These are phyloP conservation scores for Colletes latitarsis DNA, from an alignment of 1,140 invertebrate species.

Conservation along the genomic window DNA sequence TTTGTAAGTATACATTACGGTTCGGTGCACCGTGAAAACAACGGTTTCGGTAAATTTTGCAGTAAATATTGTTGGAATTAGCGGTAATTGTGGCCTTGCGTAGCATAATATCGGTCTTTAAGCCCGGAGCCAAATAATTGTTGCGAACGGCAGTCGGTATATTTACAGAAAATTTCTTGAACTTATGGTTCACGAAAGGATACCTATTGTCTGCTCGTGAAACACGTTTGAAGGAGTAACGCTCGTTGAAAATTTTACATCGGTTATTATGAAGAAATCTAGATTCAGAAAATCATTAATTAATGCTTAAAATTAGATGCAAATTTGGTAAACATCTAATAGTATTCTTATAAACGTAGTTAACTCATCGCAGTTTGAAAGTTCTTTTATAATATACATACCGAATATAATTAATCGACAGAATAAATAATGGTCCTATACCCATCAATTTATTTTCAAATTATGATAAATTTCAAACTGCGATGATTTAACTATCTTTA, in stretches of 20 bases:
- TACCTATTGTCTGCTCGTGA: slow-evolving; percentile 1
- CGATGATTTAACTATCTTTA: no score
- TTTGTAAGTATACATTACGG: slow-evolving; percentile 44
- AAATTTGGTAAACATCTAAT: no score
- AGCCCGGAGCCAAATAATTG: slow-evolving; percentile 53
- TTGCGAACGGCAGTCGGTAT: slow-evolving; percentile 43
- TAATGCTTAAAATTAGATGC: no score
- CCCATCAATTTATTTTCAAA: no score
- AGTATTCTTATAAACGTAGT: no score
- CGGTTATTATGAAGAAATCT: not conserved
- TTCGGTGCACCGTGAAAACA: slow-evolving; percentile 53
- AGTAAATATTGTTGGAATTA: slow-evolving; percentile 57
- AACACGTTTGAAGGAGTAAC: slow-evolving; percentile 9
- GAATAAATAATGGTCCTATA: no score
- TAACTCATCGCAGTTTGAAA: no score
- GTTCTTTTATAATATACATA: no score
- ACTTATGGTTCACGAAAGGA: slow-evolving; percentile 30
- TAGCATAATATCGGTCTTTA: slow-evolving; percentile 50
- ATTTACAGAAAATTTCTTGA: slow-evolving; percentile 27
- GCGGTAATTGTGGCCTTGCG: slow-evolving; percentile 49
- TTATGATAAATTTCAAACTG: no score
- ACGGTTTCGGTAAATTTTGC: slow-evolving; percentile 47
- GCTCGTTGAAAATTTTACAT: not conserved
- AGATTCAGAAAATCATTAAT: not conserved
- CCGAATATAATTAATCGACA: no score